These are phyloP conservation scores for Liasis olivaceus DNA, from an alignment of 2,797 vertebrate genomes.

Conservation along the genomic window DNA sequence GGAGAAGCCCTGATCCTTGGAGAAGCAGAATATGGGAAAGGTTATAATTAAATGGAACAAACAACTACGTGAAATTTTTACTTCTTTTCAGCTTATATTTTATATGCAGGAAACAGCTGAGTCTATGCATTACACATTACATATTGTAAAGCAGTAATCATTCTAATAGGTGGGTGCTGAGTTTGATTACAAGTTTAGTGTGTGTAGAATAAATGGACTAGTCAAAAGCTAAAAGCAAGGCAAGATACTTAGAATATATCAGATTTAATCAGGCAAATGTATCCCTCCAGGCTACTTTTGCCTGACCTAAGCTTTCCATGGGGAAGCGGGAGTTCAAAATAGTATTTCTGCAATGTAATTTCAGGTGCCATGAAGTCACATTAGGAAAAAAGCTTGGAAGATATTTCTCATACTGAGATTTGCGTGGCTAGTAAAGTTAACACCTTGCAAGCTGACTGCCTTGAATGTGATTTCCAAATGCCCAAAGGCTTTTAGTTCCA, in stretches of 20 bases:
- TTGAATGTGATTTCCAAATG: background rate
- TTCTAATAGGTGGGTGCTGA: slow-evolving; percentile 56
- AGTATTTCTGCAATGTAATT: slow-evolving; percentile 57
- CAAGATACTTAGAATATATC: slow-evolving; percentile 55
- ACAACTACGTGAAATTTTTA: slow-evolving; percentile 45
- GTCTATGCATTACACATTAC: slow-evolving; percentile 34
- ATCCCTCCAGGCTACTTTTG: slow-evolving; percentile 56
- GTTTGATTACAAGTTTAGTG: slow-evolving; percentile 55
- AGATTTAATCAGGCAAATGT: slow-evolving; percentile 63
- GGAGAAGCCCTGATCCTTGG: background rate
- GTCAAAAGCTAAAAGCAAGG: slow-evolving; percentile 41
- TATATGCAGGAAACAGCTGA: slow-evolving; percentile 44
- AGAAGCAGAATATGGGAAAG: background rate
- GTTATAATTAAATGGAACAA: slow-evolving; percentile 19
- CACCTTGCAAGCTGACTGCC: background rate
- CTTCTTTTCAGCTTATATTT: slow-evolving; percentile 53
- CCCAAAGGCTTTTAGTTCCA: slow-evolving; percentile 16
- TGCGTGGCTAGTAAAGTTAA: slow-evolving; percentile 44
- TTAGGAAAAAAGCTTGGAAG: slow-evolving; percentile 50
- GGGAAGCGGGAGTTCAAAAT: slow-evolving; percentile 48
- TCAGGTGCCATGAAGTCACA: slow-evolving; percentile 54
- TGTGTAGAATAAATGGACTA: slow-evolving; percentile 49
- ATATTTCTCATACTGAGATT: slow-evolving; percentile 40
- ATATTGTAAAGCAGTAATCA: slow-evolving; percentile 66
- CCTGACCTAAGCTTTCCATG: slow-evolving; percentile 54